These are phyloP conservation scores for Scortum barcoo DNA, from an alignment of 2,113 vertebrate genomes.

Conservation along the genomic window DNA sequence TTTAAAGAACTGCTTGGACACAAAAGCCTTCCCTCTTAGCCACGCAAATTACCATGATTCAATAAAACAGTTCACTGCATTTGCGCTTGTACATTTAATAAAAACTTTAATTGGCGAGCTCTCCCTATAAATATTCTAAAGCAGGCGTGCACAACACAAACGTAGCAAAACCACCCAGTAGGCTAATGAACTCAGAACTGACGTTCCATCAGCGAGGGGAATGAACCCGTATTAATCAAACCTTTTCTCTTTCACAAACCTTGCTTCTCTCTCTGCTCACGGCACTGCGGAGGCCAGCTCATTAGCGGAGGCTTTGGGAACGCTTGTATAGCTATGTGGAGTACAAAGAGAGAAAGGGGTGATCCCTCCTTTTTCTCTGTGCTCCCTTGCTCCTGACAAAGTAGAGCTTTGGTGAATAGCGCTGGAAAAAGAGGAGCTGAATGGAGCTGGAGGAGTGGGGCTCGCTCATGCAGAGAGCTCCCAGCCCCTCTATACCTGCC, in stretches of 20 bases:
- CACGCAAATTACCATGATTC: conserved; percentile 36
- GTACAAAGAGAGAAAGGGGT: conserved; percentile 78
- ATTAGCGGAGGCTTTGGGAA: conserved; percentile 76
- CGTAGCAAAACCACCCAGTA: conserved; percentile 53
- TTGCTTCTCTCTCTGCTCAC: conserved; percentile 64
- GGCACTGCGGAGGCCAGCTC: conserved; percentile 65
- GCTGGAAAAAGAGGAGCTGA: conserved; percentile 68
- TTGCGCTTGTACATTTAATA: conserved; percentile 39
- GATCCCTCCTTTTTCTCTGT: conserved; percentile 70
- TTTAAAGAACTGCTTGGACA: background rate
- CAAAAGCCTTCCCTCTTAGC: conserved; percentile 14
- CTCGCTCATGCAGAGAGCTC: conserved; percentile 82
- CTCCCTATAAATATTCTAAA: conserved; percentile 38
- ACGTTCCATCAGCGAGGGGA: conserved; percentile 68
- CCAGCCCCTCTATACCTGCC: conserved; percentile 78
- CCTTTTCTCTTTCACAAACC: conserved; percentile 71
- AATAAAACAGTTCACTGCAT: conserved; percentile 48
- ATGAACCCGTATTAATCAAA: conserved; percentile 77
- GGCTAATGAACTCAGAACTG: conserved; percentile 47
- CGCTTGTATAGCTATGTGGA: conserved; percentile 73
- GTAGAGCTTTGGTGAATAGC: conserved; percentile 77
- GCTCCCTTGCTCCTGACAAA: conserved; percentile 77
- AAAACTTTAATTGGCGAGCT: conserved; percentile 36
- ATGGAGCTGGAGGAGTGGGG: conserved; percentile 75
- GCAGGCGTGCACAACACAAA: conserved; percentile 36